Evolutionary conservation across 2,113 vertebrate genomes (phyloP).

Genomic region (Burhinus oedicnemus): DNA sequence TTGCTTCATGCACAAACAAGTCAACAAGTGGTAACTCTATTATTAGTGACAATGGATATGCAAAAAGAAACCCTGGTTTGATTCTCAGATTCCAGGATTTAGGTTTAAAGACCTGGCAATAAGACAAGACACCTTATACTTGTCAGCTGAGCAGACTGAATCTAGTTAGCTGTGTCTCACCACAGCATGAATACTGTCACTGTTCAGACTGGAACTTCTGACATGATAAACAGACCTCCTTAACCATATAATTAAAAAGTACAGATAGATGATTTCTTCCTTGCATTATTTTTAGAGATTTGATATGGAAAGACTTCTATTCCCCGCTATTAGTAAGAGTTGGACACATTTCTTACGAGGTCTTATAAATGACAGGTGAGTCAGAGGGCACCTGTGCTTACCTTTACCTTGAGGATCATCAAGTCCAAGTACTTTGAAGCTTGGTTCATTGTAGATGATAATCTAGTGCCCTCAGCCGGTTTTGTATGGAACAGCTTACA

Average conservation of each 20-base stretch:
- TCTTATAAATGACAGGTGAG: not conserved
- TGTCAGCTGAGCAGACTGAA: not conserved
- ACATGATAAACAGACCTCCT: not conserved
- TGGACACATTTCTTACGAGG: not conserved
- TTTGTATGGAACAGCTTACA: not conserved
- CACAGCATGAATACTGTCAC: not conserved
- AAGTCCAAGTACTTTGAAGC: not conserved
- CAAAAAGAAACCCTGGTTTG: not conserved
- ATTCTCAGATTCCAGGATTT: not conserved
- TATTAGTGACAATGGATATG: not conserved
- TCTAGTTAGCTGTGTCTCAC: not conserved
- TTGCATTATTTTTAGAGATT: not conserved
- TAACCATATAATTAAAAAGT: not conserved
- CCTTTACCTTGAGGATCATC: not conserved
- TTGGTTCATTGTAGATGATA: not conserved
- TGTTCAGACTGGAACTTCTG: not conserved
- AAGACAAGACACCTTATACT: not conserved
- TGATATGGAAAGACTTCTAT: not conserved
- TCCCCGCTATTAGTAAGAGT: not conserved
- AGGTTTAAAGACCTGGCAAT: not conserved
- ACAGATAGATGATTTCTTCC: not conserved
- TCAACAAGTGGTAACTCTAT: not conserved
- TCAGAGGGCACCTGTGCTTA: not conserved
- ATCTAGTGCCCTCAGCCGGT: constrained; percentile 36
- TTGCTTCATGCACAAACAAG: not conserved